Percentiles rank a stretch among this genome's conserved stretches.
Conservation (phyloP, 1,140 invertebrate species). For the Bradysia coprophila region DNA sequence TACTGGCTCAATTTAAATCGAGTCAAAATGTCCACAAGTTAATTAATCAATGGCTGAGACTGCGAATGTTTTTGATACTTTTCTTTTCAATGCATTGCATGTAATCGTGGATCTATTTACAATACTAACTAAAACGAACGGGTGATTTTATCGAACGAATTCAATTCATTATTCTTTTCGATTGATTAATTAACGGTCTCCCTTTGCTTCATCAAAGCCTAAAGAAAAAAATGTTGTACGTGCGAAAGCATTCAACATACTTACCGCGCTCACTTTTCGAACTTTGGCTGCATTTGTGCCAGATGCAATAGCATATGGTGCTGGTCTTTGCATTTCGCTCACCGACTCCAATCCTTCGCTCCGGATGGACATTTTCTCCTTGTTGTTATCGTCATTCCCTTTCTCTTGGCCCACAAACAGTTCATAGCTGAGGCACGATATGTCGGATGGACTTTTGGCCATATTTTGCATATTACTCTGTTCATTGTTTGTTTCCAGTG, state of each 20-base stretch:
- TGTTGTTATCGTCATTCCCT: conserved; percentile 68
- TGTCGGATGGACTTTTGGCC: conserved; percentile 72
- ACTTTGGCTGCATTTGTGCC: conserved; percentile 37
- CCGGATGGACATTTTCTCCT: conserved; percentile 77
- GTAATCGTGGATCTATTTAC: no score
- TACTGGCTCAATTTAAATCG: no score
- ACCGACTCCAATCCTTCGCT: conserved; percentile 70
- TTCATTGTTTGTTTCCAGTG: conserved; percentile 32
- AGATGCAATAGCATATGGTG: conserved; percentile 32
- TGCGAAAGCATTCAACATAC: conserved; percentile 25
- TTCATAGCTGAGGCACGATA: conserved; percentile 79
- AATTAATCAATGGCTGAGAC: no score
- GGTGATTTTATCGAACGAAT: no score
- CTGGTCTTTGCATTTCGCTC: conserved; percentile 57
- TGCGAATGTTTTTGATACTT: no score
- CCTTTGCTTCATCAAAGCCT: no score
- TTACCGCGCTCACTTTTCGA: conserved; percentile 81
- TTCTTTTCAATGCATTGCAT: no score
- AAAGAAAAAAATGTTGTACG: no score
- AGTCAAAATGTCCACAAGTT: no score
- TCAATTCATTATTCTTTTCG: no score
- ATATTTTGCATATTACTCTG: conserved; percentile 39
- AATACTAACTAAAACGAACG: no score
- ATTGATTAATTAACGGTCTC: no score
- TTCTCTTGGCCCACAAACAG: conserved; percentile 73